Percentiles rank a stretch among this genome's conserved stretches.
Evolutionary conservation across 1,140 invertebrate species (phyloP).

Genomic region (Arctopsyche grandis): DNA sequence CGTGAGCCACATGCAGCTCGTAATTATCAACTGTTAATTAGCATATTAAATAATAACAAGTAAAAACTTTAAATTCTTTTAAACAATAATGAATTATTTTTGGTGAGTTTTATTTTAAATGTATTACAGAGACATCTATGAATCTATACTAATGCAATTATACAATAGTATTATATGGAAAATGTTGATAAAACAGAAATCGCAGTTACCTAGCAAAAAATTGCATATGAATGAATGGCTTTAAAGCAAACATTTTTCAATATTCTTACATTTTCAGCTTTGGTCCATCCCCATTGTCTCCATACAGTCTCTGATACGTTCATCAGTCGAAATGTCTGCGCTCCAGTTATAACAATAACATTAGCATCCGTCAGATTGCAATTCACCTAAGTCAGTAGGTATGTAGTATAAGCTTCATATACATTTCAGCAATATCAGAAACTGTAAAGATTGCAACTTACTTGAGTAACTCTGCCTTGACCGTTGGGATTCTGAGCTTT

Average conservation of each 20-base stretch:
- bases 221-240: no score
- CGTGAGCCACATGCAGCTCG: slow-evolving; percentile 77
- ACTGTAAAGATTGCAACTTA: no score
- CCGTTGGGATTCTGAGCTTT: slow-evolving; percentile 75
- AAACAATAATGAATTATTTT: no score
- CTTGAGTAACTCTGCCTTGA: slow-evolving; percentile 61
- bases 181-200: no score
- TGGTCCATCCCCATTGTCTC: slow-evolving; percentile 84
- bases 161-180: no score
- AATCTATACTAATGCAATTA: no score
- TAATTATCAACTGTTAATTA: slow-evolving; percentile 63
- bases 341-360: slow-evolving; percentile 78
- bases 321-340: slow-evolving; percentile 78
- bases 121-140: no score
- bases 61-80: background rate
- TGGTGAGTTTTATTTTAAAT: no score
- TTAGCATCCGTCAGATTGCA: slow-evolving; percentile 81
- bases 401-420: background rate
- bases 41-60: background rate
- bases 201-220: no score
- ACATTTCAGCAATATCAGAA: background rate
- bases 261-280: slow-evolving; percentile 75
- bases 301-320: slow-evolving; percentile 83
- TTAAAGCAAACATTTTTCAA: no score
- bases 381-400: slow-evolving; percentile 58